Evolutionary conservation across 2,888 invertebrate genomes (phyloP).

Genomic region (Pristionchus entomophagus): DNA sequence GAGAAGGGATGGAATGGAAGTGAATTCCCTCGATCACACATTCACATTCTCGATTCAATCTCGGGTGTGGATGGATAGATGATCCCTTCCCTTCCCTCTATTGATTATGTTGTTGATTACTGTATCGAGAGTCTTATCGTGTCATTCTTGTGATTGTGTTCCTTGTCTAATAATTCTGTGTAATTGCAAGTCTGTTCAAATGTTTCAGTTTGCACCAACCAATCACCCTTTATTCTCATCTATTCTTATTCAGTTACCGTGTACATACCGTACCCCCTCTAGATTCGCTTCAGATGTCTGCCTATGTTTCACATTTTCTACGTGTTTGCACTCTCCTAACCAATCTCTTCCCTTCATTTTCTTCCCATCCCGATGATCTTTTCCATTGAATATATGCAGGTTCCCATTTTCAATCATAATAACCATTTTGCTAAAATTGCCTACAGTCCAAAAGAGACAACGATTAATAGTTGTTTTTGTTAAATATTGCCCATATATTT

Average conservation of each 20-base stretch:
- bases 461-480: background rate
- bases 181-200: background rate
- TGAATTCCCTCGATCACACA: conserved; percentile 57
- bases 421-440: background rate
- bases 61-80: conserved; percentile 60
- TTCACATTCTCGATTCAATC: conserved; percentile 69
- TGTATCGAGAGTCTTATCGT: background rate
- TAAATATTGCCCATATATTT: background rate
- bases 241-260: background rate
- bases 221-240: conserved; percentile 2
- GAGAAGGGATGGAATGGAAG: conserved; percentile 47
- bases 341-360: background rate
- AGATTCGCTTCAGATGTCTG: background rate
- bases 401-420: conserved; percentile 13
- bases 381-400: background rate
- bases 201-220: background rate
- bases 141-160: background rate
- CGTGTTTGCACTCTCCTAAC: background rate
- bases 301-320: background rate
- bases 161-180: background rate
- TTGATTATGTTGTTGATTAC: background rate
- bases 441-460: background rate
- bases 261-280: background rate
- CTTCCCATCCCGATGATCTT: background rate
- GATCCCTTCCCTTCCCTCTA: background rate